These are phyloP conservation scores for Patiria pectinifera DNA, from an alignment of 53 echinoderm and acorn worm genomes.

Conservation along the genomic window DNA sequence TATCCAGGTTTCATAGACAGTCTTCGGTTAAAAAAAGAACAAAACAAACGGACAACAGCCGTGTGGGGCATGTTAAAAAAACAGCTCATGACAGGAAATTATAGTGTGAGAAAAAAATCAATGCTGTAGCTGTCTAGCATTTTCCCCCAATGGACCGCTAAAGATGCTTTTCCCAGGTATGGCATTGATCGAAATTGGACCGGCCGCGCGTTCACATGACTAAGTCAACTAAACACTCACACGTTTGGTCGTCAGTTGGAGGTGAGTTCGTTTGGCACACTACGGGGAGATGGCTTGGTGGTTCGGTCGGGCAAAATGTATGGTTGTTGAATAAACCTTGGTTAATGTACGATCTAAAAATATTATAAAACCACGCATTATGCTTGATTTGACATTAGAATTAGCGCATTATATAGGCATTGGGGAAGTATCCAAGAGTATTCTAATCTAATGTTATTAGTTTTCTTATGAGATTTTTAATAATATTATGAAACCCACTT, in stretches of 20 bases:
- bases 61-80: background rate
- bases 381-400: too few relatives aligned
- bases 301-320: background rate
- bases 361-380: too few relatives aligned
- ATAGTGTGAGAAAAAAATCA: background rate
- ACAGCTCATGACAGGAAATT: background rate
- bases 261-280: background rate
- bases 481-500: too few relatives aligned
- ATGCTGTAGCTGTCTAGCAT: background rate
- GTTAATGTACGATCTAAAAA: too few relatives aligned
- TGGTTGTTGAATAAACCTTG: too few relatives aligned
- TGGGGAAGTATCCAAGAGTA: too few relatives aligned
- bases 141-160: background rate
- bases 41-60: background rate
- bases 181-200: background rate
- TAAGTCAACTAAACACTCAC: constrained; percentile 4
- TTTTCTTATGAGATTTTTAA: too few relatives aligned
- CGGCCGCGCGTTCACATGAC: background rate
- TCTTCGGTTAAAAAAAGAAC: too few relatives aligned
- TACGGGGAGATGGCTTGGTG: background rate
- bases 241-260: background rate
- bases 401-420: too few relatives aligned
- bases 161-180: background rate
- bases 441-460: too few relatives aligned
- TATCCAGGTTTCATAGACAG: background rate